phyloP scores from a whole-genome alignment of 2,888 invertebrate genomes.

The Watsonalla cultraria region DNA sequence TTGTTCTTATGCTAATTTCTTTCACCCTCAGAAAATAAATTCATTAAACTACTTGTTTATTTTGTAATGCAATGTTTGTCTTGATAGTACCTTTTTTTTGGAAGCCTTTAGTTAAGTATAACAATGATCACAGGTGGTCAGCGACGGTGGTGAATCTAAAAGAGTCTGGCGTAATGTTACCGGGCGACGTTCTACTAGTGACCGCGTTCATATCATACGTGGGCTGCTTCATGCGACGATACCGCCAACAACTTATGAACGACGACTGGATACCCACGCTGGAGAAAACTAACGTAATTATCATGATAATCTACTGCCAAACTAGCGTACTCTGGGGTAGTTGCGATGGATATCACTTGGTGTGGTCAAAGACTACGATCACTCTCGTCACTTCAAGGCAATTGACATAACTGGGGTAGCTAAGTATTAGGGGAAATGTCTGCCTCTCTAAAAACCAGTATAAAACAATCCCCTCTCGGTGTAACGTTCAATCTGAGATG shows the following conservation, averaged over 20 bases:
- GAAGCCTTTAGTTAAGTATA: not conserved
- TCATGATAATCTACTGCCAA: slow-evolving; percentile 6
- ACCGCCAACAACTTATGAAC: slow-evolving; percentile 87
- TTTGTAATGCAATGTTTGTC: not conserved
- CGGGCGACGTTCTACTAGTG: slow-evolving; percentile 92
- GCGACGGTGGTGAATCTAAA: slow-evolving; percentile 79
- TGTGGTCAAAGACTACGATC: no score
- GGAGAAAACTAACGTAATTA: slow-evolving; percentile 78
- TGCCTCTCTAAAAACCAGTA: no score
- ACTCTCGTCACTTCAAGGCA: no score
- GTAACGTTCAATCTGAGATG: no score
- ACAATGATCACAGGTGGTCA: slow-evolving; percentile 52
- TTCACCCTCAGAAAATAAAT: no score
- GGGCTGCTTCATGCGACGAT: slow-evolving; percentile 93
- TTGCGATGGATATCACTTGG: no score
- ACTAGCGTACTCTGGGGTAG: no score
- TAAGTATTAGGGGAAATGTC: no score
- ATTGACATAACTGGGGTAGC: no score
- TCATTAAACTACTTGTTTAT: no score
- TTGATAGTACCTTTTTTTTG: not conserved
- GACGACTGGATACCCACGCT: slow-evolving; percentile 90
- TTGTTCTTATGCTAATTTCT: no score
- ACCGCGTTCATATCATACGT: slow-evolving; percentile 97
- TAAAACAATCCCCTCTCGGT: no score
- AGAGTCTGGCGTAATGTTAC: slow-evolving; percentile 85